These are phyloP conservation scores for Tryphoninae sp. DNA, from an alignment of 2,888 invertebrate genomes.

Conservation along the genomic window DNA sequence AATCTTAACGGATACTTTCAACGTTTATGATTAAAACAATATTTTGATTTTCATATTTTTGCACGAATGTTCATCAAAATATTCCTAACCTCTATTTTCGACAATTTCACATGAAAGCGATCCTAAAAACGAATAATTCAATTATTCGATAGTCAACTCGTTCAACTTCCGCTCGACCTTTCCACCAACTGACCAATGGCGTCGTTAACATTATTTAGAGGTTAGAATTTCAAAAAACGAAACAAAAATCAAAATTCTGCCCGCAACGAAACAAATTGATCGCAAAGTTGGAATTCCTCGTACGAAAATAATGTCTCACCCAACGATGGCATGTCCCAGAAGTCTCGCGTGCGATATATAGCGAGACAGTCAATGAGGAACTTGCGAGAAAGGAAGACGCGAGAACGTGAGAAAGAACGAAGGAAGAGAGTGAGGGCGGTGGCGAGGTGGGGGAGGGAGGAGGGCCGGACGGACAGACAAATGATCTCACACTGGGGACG, in stretches of 20 bases:
- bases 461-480: slow-evolving; percentile 53
- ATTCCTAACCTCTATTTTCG: not conserved
- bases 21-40: not conserved
- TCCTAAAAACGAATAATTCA: not conserved
- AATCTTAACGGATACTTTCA: not conserved
- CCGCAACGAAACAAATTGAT: too few relatives aligned
- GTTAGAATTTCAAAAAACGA: too few relatives aligned
- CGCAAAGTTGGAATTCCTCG: not conserved
- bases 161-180: too few relatives aligned
- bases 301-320: not conserved
- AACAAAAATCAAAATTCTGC: too few relatives aligned
- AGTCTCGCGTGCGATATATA: not conserved
- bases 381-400: slow-evolving; percentile 12
- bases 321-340: not conserved
- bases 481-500: slow-evolving; percentile 41
- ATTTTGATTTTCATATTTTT: too few relatives aligned
- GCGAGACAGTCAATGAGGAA: slow-evolving; percentile 39
- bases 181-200: too few relatives aligned
- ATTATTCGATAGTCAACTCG: too few relatives aligned
- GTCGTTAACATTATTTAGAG: too few relatives aligned
- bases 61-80: too few relatives aligned
- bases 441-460: slow-evolving; percentile 17
- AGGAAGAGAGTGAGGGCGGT: slow-evolving; percentile 38
- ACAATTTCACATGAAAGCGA: not conserved
- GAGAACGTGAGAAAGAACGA: slow-evolving; percentile 12